Percentiles rank a stretch among this genome's conserved stretches.
Evolutionary conservation across 2,888 invertebrate genomes (phyloP).

Genomic region (Ptilodon capucinus): DNA sequence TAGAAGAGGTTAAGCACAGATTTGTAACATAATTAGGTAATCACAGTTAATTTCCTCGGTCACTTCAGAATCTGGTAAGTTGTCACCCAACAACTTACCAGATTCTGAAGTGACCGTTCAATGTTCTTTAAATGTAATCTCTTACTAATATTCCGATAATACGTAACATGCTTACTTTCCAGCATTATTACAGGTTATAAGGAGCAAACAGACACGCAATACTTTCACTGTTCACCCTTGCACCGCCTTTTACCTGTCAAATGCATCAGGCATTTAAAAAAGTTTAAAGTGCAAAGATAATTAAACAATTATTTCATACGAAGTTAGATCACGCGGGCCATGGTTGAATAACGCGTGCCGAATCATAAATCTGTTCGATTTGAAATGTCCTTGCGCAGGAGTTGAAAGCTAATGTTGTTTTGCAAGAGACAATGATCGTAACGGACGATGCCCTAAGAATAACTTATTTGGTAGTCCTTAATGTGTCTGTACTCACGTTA

Average conservation of each 20-base stretch:
- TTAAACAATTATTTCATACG: conserved; percentile 49
- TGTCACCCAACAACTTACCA: no score
- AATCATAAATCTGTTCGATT: conserved; percentile 41
- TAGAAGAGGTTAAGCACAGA: no score
- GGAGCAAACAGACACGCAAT: conserved; percentile 47
- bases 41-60: no score
- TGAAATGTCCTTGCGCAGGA: conserved; percentile 63
- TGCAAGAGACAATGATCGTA: conserved; percentile 64
- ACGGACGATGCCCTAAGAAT: conserved; percentile 58
- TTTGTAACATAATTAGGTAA: no score
- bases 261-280: conserved; percentile 46
- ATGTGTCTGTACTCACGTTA: conserved; percentile 25
- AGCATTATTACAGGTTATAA: conserved; percentile 28
- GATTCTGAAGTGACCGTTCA: no score
- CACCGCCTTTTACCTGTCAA: conserved; percentile 50
- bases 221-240: conserved; percentile 52
- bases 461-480: conserved; percentile 38
- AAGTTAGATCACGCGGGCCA: conserved; percentile 33
- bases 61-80: no score
- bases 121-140: no score
- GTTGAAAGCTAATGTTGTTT: conserved; percentile 63
- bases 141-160: not conserved
- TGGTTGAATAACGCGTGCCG: conserved; percentile 39
- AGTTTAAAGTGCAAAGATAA: conserved; percentile 56
- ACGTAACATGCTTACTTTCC: no score